A percentile compares a stretch with the other conserved stretches of the same genome.
Evolutionary conservation across 1,140 invertebrate genomes (phyloP).

Genomic region (Drosophila pallidifrons): DNA sequence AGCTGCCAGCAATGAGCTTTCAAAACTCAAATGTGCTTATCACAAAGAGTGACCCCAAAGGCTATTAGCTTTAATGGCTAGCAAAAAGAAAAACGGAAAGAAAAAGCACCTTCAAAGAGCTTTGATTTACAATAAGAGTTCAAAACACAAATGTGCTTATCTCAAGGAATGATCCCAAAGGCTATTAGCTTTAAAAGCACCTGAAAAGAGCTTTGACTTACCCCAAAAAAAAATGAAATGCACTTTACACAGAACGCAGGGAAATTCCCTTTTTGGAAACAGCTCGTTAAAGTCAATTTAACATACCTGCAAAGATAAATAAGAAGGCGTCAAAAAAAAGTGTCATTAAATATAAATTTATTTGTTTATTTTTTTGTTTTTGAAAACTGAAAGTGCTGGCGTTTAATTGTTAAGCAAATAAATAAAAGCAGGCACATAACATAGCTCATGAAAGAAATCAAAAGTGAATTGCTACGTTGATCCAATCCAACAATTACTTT

Average conservation of each 20-base stretch:
- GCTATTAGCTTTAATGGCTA: slow-evolving; percentile 18
- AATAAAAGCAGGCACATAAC: slow-evolving; percentile 24
- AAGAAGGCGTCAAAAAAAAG: slow-evolving; percentile 40
- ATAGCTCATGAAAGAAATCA: slow-evolving; percentile 25
- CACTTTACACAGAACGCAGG: not conserved
- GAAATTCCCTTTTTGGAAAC: slow-evolving; percentile 1
- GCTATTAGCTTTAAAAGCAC: slow-evolving; percentile 10
- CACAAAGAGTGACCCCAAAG: slow-evolving; percentile 10
- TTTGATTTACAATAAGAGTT: slow-evolving; percentile 5
- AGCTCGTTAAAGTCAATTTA: slow-evolving; percentile 11
- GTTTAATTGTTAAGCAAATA: slow-evolving; percentile 66
- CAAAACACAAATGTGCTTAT: slow-evolving; percentile 31
- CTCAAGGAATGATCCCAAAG: slow-evolving; percentile 8
- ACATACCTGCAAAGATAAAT: slow-evolving; percentile 68
- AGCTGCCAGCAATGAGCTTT: slow-evolving; percentile 31
- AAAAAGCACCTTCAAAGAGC: not conserved
- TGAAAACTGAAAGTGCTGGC: slow-evolving; percentile 53
- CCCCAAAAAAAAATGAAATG: not conserved
- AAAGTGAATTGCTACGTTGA: slow-evolving; percentile 32
- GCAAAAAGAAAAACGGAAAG: slow-evolving; percentile 1
- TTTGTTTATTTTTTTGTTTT: slow-evolving; percentile 15
- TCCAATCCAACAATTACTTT: slow-evolving; percentile 8
- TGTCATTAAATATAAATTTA: slow-evolving; percentile 64
- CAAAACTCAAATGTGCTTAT: slow-evolving; percentile 35
- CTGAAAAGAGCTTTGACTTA: slow-evolving; percentile 13